Evolutionary conservation across 2,888 invertebrate species (phyloP).

Genomic region (Aspidapion aeneum): DNA sequence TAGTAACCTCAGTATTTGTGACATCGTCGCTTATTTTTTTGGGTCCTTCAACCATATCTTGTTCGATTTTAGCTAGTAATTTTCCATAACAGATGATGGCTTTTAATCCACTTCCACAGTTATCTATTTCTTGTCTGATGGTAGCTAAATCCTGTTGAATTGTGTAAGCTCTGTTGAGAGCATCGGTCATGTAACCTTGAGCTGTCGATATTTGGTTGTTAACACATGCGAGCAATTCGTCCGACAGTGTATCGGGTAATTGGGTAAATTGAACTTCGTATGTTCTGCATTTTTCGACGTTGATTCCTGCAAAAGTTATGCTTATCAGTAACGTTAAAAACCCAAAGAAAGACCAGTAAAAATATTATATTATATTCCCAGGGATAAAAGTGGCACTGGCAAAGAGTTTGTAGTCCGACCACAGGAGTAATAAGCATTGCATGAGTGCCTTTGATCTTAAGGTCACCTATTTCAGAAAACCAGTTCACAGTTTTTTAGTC

Average conservation of each 20-base stretch:
- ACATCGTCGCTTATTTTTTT: slow-evolving; percentile 2
- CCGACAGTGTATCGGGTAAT: slow-evolving; percentile 8
- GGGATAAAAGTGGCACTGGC: too few relatives aligned
- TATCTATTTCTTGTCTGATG: slow-evolving; percentile 15
- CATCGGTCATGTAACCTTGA: slow-evolving; percentile 3
- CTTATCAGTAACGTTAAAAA: too few relatives aligned
- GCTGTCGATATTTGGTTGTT: background rate
- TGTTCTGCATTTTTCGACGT: slow-evolving; percentile 2
- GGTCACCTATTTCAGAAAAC: too few relatives aligned
- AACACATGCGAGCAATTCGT: slow-evolving; percentile 1
- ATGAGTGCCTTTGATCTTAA: too few relatives aligned
- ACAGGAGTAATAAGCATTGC: too few relatives aligned
- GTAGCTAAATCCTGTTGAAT: slow-evolving; percentile 16
- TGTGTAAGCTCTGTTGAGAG: slow-evolving; percentile 2
- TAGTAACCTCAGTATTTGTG: background rate
- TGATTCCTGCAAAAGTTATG: slow-evolving; percentile 6
- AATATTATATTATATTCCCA: too few relatives aligned
- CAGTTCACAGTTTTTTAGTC: too few relatives aligned
- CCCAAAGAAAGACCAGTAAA: too few relatives aligned
- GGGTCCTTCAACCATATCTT: slow-evolving; percentile 12
- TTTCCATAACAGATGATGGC: slow-evolving; percentile 16
- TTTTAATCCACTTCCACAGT: slow-evolving; percentile 17
- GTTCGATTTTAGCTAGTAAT: slow-evolving; percentile 14
- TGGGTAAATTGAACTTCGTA: slow-evolving; percentile 8
- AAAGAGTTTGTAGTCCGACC: too few relatives aligned